Evolutionary conservation across 2,888 invertebrate species (phyloP).

Genomic region (Nasonia oneida): DNA sequence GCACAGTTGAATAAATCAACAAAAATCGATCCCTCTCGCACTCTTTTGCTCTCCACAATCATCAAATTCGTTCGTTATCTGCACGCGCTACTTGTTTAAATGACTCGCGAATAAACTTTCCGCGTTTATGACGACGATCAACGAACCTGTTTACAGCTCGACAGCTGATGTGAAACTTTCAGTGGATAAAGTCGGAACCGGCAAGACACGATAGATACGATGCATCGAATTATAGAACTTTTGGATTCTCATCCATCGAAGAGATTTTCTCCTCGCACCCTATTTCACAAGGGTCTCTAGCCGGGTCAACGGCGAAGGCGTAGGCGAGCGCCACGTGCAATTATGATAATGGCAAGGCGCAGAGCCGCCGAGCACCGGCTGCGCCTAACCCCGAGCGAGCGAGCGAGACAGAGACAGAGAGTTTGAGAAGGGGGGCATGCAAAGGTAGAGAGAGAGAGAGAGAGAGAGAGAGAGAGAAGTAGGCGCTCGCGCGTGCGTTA

Average conservation of each 20-base stretch:
- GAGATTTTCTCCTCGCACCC: not conserved
- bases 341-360: conserved; percentile 76
- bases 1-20: conserved; percentile 21
- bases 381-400: conserved; percentile 38
- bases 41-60: not conserved
- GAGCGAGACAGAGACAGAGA: conserved; percentile 63
- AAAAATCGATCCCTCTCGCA: not conserved
- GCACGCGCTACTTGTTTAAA: conserved; percentile 1
- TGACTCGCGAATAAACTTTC: not conserved
- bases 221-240: too few relatives aligned
- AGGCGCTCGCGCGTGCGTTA: conserved; percentile 71
- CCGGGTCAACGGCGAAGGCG: conserved; percentile 54
- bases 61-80: not conserved
- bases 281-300: not conserved
- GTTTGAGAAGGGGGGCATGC: conserved; percentile 37
- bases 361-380: conserved; percentile 64
- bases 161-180: not conserved
- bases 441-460: not conserved
- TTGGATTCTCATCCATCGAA: not conserved
- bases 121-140: not conserved
- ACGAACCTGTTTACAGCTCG: not conserved
- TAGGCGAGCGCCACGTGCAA: conserved; percentile 71
- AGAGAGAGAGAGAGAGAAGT: conserved; percentile 63
- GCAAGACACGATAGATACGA: not conserved
- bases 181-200: not conserved